Evolutionary conservation across 1,140 invertebrate genomes (phyloP).

Genomic region (Choristoneura fumiferana): DNA sequence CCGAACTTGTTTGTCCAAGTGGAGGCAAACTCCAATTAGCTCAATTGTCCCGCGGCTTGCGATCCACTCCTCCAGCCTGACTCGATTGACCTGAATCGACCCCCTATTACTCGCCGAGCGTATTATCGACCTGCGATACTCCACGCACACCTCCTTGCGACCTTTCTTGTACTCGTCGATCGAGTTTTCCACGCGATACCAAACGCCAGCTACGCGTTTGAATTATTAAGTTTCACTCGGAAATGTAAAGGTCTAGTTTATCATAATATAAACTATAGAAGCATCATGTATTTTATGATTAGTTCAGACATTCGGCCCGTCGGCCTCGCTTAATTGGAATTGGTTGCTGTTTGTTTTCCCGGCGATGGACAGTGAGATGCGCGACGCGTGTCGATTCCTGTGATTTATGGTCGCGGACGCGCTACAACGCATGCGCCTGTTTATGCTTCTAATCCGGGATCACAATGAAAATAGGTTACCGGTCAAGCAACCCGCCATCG

Average conservation of each 20-base stretch:
- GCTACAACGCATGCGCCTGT: constrained; percentile 34
- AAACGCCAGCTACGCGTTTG: too few relatives aligned
- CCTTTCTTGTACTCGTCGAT: not conserved
- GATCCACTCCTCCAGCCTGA: constrained; percentile 18
- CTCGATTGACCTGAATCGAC: constrained; percentile 31
- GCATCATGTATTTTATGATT: not conserved
- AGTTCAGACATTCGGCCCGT: not conserved
- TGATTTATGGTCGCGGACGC: constrained; percentile 20
- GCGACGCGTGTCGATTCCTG: not conserved
- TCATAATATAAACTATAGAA: constrained; percentile 2
- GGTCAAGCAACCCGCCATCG: constrained; percentile 45
- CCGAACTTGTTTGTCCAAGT: constrained; percentile 21
- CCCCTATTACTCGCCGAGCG: constrained; percentile 2
- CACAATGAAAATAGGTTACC: constrained; percentile 51
- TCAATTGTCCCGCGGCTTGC: constrained; percentile 27
- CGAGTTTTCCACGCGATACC: constrained; percentile 9
- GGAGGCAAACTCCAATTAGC: constrained; percentile 31
- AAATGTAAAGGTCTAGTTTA: not conserved
- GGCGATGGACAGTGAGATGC: too few relatives aligned
- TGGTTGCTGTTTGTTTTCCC: too few relatives aligned
- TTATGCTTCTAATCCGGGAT: constrained; percentile 43
- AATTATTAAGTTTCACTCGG: constrained; percentile 1
- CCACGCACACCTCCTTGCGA: too few relatives aligned
- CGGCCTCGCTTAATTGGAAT: too few relatives aligned
- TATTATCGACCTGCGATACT: not conserved